These are phyloP conservation scores for Rhodeus uyekii DNA, from an alignment of 2,797 vertebrate species.

Conservation along the genomic window DNA sequence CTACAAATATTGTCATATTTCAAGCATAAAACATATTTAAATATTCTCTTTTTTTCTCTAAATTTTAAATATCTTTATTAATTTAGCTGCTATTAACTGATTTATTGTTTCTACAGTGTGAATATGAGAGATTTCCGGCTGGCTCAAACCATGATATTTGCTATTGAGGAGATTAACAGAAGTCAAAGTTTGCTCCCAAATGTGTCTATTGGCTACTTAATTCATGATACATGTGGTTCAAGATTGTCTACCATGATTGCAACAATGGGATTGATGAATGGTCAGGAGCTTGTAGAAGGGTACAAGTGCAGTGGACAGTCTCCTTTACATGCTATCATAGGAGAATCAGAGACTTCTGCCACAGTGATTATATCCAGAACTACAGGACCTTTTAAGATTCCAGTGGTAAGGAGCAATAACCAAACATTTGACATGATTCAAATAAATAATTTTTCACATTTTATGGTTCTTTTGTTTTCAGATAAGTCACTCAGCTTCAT, in stretches of 20 bases:
- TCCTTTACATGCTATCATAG: slow-evolving; percentile 74
- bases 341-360: slow-evolving; percentile 75
- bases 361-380: slow-evolving; percentile 73
- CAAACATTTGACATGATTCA: too few relatives aligned
- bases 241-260: slow-evolving; percentile 70
- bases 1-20: too few relatives aligned
- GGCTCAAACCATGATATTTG: slow-evolving; percentile 77
- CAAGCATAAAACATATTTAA: not conserved
- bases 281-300: slow-evolving; percentile 50
- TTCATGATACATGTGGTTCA: slow-evolving; percentile 77
- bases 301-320: slow-evolving; percentile 64
- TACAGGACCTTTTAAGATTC: slow-evolving; percentile 72
- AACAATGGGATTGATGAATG: slow-evolving; percentile 73
- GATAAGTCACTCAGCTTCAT: slow-evolving; percentile 77
- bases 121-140: slow-evolving; percentile 76
- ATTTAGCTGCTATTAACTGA: too few relatives aligned
- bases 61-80: not conserved
- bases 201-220: slow-evolving; percentile 73
- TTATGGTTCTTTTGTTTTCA: slow-evolving; percentile 40
- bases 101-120: slow-evolving; percentile 58
- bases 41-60: too few relatives aligned
- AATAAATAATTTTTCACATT: not conserved
- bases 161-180: slow-evolving; percentile 76
- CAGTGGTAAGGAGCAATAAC: slow-evolving; percentile 69
- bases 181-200: slow-evolving; percentile 68